phyloP scores from a whole-genome alignment of 2,797 vertebrate genomes.

The Clangula hyemalis region DNA sequence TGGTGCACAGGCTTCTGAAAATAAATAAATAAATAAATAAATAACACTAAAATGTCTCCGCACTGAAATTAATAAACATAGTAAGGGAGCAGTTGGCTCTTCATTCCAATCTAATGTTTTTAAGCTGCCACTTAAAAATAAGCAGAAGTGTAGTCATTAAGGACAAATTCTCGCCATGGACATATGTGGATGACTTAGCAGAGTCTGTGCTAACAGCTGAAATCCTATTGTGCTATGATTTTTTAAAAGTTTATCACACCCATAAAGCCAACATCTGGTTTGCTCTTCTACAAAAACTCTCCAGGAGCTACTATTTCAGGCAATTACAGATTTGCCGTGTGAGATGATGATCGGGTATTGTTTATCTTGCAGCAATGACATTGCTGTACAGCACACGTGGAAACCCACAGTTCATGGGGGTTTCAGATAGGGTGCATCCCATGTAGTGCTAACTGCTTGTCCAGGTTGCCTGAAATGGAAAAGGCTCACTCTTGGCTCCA shows the following conservation, averaged over 20 bases:
- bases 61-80: constrained; percentile 21
- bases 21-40: background rate
- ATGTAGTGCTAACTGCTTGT: background rate
- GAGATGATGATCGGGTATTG: background rate
- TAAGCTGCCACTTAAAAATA: constrained; percentile 28
- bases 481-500: background rate
- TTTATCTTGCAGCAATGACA: background rate
- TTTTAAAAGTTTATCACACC: constrained; percentile 19
- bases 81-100: background rate
- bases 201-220: background rate
- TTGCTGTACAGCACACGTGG: background rate
- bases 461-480: background rate
- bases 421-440: background rate
- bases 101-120: background rate
- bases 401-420: background rate
- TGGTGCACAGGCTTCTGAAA: background rate
- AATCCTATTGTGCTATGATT: background rate
- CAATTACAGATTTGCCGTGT: background rate
- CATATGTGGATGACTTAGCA: background rate
- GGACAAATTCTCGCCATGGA: background rate
- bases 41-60: background rate
- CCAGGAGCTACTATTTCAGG: background rate
- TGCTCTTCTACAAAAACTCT: background rate
- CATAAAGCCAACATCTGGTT: constrained; percentile 15
- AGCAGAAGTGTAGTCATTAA: background rate